A percentile compares a stretch with the other conserved stretches of the same genome.
Conservation (phyloP, 2,888 invertebrate species). For the Carterocephalus palaemon region DNA sequence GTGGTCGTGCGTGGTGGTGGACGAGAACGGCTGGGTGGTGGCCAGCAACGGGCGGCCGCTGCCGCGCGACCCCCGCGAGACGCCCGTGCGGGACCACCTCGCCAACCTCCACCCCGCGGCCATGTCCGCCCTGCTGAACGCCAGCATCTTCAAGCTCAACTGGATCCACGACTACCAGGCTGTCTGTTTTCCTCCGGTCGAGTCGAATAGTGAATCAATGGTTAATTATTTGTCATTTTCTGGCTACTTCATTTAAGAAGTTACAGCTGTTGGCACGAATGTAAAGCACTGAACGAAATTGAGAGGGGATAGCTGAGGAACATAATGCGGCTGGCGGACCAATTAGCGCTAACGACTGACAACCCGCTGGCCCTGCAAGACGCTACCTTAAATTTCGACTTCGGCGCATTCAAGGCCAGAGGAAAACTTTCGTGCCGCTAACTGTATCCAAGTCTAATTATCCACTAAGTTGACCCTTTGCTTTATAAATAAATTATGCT, state of each 20-base stretch:
- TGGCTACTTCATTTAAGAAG: too few species aligned
- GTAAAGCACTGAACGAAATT: constrained; percentile 29
- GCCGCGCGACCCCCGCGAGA: constrained; percentile 39
- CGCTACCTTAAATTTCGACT: too few species aligned
- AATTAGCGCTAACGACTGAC: too few species aligned
- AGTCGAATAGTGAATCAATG: constrained; percentile 36
- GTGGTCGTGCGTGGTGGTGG: constrained; percentile 67
- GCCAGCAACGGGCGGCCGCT: constrained; percentile 41
- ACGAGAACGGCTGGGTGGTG: constrained; percentile 68
- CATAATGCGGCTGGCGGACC: too few species aligned
- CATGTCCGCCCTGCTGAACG: constrained; percentile 57
- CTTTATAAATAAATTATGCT: too few species aligned
- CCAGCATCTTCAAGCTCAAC: constrained; percentile 54
- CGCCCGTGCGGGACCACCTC: constrained; percentile 52
- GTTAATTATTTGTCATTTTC: too few species aligned
- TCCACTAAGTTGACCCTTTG: too few species aligned
- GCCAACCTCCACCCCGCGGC: constrained; percentile 52
- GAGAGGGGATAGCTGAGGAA: too few species aligned
- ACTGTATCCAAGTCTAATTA: too few species aligned
- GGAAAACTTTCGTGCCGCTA: neutral
- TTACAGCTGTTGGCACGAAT: constrained; percentile 43
- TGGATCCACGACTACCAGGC: constrained; percentile 70
- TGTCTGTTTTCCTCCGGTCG: constrained; percentile 56
- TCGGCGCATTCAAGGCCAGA: too few species aligned
- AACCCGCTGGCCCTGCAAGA: too few species aligned